These are phyloP conservation scores for Takifugu rubripes DNA, from an alignment of 2,797 vertebrate species.

Conservation along the genomic window DNA sequence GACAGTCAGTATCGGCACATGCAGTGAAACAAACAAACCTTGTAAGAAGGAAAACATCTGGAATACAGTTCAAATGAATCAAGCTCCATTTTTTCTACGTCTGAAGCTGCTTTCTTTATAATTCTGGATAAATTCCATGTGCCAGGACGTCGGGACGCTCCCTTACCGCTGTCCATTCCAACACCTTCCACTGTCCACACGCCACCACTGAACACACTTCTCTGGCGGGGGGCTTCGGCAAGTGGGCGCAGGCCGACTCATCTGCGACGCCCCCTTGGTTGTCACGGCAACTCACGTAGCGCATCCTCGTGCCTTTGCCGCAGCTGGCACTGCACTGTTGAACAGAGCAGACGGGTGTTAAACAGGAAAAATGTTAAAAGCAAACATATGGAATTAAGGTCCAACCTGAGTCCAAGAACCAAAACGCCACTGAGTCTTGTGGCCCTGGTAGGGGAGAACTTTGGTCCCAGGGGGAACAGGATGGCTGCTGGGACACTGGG, in stretches of 20 bases:
- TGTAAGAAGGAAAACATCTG: constrained; percentile 26
- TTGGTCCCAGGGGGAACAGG: constrained; percentile 80
- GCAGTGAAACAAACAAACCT: constrained; percentile 23
- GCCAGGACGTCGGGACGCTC: not conserved
- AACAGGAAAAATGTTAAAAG: not conserved
- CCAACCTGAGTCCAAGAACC: constrained; percentile 97
- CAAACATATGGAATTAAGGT: not conserved
- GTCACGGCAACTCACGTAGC: constrained; percentile 96
- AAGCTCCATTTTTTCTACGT: constrained; percentile 13
- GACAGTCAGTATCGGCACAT: constrained; percentile 18
- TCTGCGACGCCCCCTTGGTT: constrained; percentile 91
- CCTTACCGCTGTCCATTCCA: constrained; percentile 94
- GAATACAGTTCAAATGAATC: constrained; percentile 20
- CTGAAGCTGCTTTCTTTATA: constrained; percentile 19
- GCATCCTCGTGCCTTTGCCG: constrained; percentile 92
- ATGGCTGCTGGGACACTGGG: constrained; percentile 81
- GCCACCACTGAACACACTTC: constrained; percentile 86
- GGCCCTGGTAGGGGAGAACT: constrained; percentile 67
- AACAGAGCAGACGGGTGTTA: not conserved
- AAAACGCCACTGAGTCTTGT: constrained; percentile 95
- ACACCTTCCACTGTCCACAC: constrained; percentile 94
- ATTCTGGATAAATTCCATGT: constrained; percentile 10
- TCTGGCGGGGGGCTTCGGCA: constrained; percentile 85
- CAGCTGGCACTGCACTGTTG: constrained; percentile 92
- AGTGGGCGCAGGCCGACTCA: constrained; percentile 83